phyloP scores from a whole-genome alignment of 2,113 vertebrate species.

The Oryzias curvinotus region DNA sequence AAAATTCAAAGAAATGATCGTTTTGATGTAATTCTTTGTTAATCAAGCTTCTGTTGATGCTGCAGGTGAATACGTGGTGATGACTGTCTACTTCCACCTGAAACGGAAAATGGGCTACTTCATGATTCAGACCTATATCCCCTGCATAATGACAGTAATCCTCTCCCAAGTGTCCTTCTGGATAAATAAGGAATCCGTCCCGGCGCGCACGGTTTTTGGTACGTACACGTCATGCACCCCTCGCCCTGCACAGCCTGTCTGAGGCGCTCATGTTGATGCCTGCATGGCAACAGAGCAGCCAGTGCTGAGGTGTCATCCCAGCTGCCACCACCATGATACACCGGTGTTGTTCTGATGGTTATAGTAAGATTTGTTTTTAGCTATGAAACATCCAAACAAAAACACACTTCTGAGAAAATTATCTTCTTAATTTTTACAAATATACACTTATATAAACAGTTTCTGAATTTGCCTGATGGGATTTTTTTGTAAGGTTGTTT shows the following conservation, averaged over 20 bases:
- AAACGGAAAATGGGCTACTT: constrained; percentile 99
- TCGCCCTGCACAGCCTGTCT: constrained; percentile 30
- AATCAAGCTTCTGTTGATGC: constrained; percentile 39
- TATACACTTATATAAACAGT: too few species aligned
- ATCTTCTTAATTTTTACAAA: too few species aligned
- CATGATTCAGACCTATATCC: constrained; percentile 99
- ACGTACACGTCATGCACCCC: constrained; percentile 68
- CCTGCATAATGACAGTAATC: constrained; percentile 99
- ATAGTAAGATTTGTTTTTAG: too few species aligned
- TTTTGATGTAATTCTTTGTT: constrained; percentile 21
- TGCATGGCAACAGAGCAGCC: constrained; percentile 19
- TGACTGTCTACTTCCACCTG: constrained; percentile 97
- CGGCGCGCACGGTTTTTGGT: constrained; percentile 98
- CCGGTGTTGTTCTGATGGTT: too few species aligned
- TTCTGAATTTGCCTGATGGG: too few species aligned
- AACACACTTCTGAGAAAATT: too few species aligned
- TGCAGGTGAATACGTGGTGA: constrained; percentile 97
- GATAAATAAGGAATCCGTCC: constrained; percentile 99
- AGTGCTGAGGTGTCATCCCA: constrained; percentile 7
- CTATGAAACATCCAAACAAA: too few species aligned
- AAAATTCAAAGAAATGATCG: background rate
- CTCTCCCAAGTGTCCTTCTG: constrained; percentile 99
- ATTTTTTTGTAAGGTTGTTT: too few species aligned
- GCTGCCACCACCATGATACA: too few species aligned
- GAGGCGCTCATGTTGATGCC: constrained; percentile 21